Evolutionary conservation across 2,797 vertebrate species (phyloP).

Genomic region (Sebastes oblongus): DNA sequence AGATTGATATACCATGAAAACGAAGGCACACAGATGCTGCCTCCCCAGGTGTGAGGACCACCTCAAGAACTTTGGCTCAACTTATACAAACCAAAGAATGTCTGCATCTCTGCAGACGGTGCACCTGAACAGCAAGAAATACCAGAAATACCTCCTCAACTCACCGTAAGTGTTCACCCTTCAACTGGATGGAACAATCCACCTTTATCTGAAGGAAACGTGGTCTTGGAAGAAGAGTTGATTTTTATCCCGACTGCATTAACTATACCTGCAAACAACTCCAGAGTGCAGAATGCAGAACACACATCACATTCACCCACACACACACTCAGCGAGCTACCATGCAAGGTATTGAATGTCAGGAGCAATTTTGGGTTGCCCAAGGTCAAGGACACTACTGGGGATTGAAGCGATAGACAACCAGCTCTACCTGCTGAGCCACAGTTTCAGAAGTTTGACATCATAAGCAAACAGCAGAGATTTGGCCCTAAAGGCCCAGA

Average conservation of each 20-base stretch:
- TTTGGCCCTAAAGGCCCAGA: background rate
- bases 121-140: background rate
- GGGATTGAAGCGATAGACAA: background rate
- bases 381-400: background rate
- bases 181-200: background rate
- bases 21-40: background rate
- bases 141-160: background rate
- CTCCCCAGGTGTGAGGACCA: background rate
- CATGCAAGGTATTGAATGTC: background rate
- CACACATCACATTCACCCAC: background rate
- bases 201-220: background rate
- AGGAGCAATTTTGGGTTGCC: background rate
- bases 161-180: background rate
- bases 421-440: background rate
- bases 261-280: too few species aligned
- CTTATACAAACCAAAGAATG: background rate
- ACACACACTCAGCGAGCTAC: background rate
- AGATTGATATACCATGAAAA: conserved; percentile 4
- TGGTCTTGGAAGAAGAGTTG: too few species aligned
- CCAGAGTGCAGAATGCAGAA: background rate
- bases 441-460: background rate
- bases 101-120: background rate
- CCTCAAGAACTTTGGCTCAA: background rate
- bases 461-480: background rate
- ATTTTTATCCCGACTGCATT: too few species aligned